phyloP scores from a whole-genome alignment of 2,113 vertebrate genomes.

The Chaetura pelagica region DNA sequence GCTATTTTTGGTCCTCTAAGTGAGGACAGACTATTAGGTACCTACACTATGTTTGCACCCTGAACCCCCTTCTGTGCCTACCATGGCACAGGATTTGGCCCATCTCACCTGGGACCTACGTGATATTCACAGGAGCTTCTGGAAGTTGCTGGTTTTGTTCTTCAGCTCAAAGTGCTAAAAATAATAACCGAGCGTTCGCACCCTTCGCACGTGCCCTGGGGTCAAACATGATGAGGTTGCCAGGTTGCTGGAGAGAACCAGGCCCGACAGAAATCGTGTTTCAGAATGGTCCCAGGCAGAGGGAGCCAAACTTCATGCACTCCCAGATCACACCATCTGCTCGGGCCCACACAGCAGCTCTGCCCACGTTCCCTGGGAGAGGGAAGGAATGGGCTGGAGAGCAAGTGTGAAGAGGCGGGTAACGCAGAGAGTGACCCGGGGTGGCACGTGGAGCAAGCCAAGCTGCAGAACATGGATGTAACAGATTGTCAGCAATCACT shows the following conservation, averaged over 20 bases:
- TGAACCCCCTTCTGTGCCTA: background rate
- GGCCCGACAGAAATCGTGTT: background rate
- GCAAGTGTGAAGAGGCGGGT: background rate
- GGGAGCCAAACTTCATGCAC: background rate
- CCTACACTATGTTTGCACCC: background rate
- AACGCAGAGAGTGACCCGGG: background rate
- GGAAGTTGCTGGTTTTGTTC: background rate
- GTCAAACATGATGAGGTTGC: background rate
- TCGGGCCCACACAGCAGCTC: background rate
- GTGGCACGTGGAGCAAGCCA: background rate
- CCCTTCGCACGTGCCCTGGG: rapidly evolving
- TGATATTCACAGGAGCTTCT: background rate
- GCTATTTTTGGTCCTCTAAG: background rate
- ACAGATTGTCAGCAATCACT: background rate
- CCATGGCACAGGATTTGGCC: background rate
- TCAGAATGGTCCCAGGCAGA: background rate
- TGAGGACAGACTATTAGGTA: rapidly evolving
- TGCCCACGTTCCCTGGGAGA: background rate
- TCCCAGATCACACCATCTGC: background rate
- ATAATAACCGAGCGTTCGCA: rapidly evolving
- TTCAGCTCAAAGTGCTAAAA: background rate
- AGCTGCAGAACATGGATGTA: background rate
- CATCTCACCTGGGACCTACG: background rate
- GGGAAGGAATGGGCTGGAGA: background rate
- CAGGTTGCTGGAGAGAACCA: background rate